Base-by-base conservation (phyloP, 2,888 invertebrate genomes). In the Archips xylosteana region DNA sequence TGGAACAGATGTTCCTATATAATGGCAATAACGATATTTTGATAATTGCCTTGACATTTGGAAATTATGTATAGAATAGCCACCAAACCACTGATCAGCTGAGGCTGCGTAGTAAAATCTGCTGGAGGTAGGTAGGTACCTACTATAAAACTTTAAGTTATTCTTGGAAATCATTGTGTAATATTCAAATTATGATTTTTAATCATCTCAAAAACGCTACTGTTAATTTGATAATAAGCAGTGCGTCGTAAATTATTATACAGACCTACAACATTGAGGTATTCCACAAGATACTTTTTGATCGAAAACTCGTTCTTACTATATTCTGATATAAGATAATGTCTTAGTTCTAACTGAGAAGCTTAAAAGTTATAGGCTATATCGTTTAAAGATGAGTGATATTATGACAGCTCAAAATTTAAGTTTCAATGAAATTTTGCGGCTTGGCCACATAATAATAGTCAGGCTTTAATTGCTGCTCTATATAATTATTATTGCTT, bases 1-100 rank as follows among this genome's bases (percentile, higher is more conserved):
- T n/a, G 4, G 47, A 65, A 51, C 51, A 51, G 12, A 65, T 51
- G 65, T 65, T 65, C 49, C 15, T 49, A 45, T 8, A 6, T 63
- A 47, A 32, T 9, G 34, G n/a, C 65, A n/a, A 39, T 39, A 39
- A 36, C 51, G 15, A 65, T 65, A 39, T 45, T 45, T 45, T 12
- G 45, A 45, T 49, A 45, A 13, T 51, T 47, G 42, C 67, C 72
- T 72, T 72, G 68, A 72, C 71, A 71, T 75, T 74, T 74, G 15
- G 45, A 69, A 59, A 69, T 23, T 39, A 57, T 59, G 51, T 61
- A 51, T 51, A 45, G 8, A 47, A 63, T 51, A 59, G 39, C 54
- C 23, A 70, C 60, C 49, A 63, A 70, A 69, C 70, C 49, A 64
- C 39, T 60, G 49, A 64, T 60, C 67, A 61, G 60, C 63, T 70